Conservation (phyloP, 2,797 vertebrate species). For the Danio kyathit region DNA sequence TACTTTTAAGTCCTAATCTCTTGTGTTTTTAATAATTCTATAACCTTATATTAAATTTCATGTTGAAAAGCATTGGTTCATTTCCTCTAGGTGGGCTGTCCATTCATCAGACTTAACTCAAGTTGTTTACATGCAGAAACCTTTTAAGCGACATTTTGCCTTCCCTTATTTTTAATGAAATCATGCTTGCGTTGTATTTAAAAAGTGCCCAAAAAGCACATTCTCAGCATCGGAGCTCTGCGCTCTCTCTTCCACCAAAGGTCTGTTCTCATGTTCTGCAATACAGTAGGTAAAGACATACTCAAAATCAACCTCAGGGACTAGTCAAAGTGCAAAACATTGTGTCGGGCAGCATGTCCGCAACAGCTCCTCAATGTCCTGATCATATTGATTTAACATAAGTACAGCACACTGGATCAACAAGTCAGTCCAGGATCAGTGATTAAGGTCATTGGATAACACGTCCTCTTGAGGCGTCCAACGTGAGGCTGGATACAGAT, state of each 20-base stretch:
- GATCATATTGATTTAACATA: constrained; percentile 35
- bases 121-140: constrained; percentile 49
- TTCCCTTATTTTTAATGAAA: constrained; percentile 14
- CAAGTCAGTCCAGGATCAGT: constrained; percentile 43
- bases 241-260: constrained; percentile 35
- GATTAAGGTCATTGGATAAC: constrained; percentile 50
- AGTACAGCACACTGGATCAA: constrained; percentile 32
- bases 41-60: no score
- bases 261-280: constrained; percentile 40
- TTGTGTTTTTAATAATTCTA: no score
- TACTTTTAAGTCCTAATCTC: no score
- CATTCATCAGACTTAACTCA: constrained; percentile 5
- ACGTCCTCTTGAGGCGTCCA: constrained; percentile 16
- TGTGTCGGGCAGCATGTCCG: constrained; percentile 31
- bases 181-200: constrained; percentile 49
- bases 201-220: constrained; percentile 48
- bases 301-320: constrained; percentile 34
- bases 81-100: constrained; percentile 7
- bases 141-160: constrained; percentile 25
- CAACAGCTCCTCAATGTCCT: constrained; percentile 36
- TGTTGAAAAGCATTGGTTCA: neutral
- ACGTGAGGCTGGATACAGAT: constrained; percentile 29
- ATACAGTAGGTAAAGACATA: constrained; percentile 45
- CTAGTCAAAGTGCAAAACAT: constrained; percentile 53
- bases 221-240: constrained; percentile 26